Conservation (phyloP, 1,140 invertebrate species). For the Yoshiicerus persimilis region DNA sequence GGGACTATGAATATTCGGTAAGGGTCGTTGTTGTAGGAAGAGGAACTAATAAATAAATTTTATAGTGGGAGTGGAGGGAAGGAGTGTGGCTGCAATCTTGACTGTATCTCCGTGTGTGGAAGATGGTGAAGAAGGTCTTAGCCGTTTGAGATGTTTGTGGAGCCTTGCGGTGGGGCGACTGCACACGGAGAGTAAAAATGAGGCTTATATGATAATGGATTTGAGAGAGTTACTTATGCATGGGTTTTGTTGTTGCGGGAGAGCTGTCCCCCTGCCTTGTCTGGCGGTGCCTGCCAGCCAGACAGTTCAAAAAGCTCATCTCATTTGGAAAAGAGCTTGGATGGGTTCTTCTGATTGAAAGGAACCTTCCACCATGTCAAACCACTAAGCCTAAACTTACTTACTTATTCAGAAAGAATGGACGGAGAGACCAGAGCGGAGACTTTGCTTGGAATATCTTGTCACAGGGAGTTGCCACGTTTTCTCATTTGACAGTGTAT, state of each 20-base stretch:
- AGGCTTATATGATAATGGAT: no score
- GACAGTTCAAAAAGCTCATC: not conserved
- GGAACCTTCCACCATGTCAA: not conserved
- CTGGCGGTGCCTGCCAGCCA: not conserved
- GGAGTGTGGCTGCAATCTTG: no score
- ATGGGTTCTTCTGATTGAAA: not conserved
- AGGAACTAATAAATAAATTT: no score
- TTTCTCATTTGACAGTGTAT: not conserved
- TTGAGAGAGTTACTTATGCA: not conserved
- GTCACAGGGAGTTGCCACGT: not conserved
- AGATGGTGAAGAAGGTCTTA: no score
- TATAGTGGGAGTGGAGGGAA: no score
- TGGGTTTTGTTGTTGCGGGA: not conserved
- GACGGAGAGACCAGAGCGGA: not conserved
- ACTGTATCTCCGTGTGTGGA: no score
- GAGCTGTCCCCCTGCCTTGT: not conserved
- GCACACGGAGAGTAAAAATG: no score
- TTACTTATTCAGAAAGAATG: slow-evolving; percentile 3
- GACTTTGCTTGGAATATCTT: not conserved
- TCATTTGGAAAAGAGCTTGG: slow-evolving; percentile 4
- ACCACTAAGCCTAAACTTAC: not conserved
- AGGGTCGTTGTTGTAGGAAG: no score
- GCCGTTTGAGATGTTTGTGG: no score
- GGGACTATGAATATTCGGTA: no score
- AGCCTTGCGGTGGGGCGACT: no score